Percentiles rank a stretch among this genome's conserved stretches.
These are phyloP conservation scores for Cancer borealis DNA, from an alignment of 2,888 invertebrate genomes.

Conservation along the genomic window DNA sequence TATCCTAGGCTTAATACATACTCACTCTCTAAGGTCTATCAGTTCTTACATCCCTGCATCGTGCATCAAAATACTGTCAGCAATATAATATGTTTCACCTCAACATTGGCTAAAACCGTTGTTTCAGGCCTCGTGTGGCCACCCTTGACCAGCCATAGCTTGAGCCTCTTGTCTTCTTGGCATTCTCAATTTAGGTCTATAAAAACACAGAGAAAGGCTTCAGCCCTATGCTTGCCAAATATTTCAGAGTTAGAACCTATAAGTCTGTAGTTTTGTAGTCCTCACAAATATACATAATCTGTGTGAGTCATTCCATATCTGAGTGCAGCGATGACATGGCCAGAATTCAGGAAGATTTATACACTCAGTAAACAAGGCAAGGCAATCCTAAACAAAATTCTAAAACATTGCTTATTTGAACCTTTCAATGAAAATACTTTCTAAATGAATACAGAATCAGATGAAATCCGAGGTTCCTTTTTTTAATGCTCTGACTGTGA, in stretches of 20 bases:
- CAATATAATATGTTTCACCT: background rate
- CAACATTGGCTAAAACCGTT: background rate
- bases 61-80: background rate
- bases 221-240: background rate
- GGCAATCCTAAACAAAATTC: background rate
- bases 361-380: background rate
- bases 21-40: background rate
- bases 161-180: background rate
- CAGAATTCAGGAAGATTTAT: background rate
- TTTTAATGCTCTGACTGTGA: background rate
- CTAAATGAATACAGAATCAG: background rate
- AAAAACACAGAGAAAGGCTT: background rate
- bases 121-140: background rate
- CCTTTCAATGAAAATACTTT: background rate
- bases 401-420: background rate
- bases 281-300: background rate
- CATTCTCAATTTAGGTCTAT: background rate
- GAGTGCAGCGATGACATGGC: background rate
- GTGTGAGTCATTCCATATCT: background rate
- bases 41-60: background rate
- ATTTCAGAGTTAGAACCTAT: background rate
- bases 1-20: background rate
- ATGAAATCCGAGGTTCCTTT: background rate
- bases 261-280: background rate
- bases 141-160: background rate